Conservation (phyloP, 2,797 vertebrate species). For the Hephaestus fuliginosus region DNA sequence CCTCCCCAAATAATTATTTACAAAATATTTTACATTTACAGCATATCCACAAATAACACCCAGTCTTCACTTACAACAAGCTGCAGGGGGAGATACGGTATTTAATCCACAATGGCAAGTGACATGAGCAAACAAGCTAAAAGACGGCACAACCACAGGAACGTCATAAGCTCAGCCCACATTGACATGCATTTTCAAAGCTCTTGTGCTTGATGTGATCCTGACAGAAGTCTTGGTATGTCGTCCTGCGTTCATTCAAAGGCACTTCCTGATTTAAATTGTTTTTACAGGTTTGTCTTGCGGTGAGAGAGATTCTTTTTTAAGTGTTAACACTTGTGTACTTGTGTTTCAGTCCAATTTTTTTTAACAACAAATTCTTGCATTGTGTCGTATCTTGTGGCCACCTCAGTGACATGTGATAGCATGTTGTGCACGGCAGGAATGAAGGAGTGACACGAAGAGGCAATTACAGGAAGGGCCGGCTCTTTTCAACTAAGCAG, state of each 20-base stretch:
- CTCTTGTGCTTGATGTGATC: conserved; percentile 1
- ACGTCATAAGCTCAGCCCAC: not conserved
- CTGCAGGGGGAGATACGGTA: conserved; percentile 57
- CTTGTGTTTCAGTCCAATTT: not conserved
- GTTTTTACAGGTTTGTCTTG: not conserved
- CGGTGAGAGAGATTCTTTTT: not conserved
- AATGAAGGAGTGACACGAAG: not conserved
- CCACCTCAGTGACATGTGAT: not conserved
- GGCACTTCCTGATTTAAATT: conserved; percentile 51
- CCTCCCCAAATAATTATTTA: conserved; percentile 46
- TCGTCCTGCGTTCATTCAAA: conserved; percentile 26
- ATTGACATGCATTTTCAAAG: conserved; percentile 28
- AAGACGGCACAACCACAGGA: not conserved
- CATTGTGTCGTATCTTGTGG: not conserved
- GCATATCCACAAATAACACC: conserved; percentile 33
- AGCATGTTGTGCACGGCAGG: not conserved
- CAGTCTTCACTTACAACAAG: not conserved
- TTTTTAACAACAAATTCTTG: no score
- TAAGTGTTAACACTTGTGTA: not conserved
- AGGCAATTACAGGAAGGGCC: conserved; percentile 3
- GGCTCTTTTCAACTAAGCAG: not conserved
- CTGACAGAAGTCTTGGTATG: not conserved
- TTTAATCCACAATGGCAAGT: conserved; percentile 4
- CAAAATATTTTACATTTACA: conserved; percentile 61
- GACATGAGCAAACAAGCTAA: conserved; percentile 11